Conservation (phyloP, 2,888 invertebrate genomes). For the Panorpa germanica region DNA sequence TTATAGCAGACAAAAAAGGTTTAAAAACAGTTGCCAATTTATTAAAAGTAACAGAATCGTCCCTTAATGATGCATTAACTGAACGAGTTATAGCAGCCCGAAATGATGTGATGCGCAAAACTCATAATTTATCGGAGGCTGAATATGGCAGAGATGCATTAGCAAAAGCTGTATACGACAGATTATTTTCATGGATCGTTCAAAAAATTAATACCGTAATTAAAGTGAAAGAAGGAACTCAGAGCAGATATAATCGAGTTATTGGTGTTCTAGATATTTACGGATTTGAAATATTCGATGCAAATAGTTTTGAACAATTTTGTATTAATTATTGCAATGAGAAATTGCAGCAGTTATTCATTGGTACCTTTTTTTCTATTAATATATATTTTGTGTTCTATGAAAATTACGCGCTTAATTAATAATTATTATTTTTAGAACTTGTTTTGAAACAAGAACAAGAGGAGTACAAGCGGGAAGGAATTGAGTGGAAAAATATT, state of each 20-base stretch:
- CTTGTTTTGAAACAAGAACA: conserved; percentile 95
- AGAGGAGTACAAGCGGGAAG: conserved; percentile 89
- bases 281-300: conserved; percentile 96
- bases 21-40: conserved; percentile 39
- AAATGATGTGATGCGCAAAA: conserved; percentile 81
- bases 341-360: conserved; percentile 93
- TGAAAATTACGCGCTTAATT: conserved; percentile 1
- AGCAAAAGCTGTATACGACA: conserved; percentile 89
- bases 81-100: conserved; percentile 84
- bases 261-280: conserved; percentile 92
- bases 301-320: conserved; percentile 95
- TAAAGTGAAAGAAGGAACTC: conserved; percentile 40
- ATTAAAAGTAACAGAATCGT: conserved; percentile 41
- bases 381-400: neutral
- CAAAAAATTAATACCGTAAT: conserved; percentile 81
- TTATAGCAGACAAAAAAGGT: conserved; percentile 36
- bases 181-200: conserved; percentile 90
- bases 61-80: conserved; percentile 57
- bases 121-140: conserved; percentile 70
- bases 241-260: conserved; percentile 21
- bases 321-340: conserved; percentile 99
- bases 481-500: conserved; percentile 88
- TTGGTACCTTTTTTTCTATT: conserved; percentile 36
- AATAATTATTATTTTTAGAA: conserved; percentile 33
- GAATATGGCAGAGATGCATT: conserved; percentile 80